Evolutionary conservation across 2,797 vertebrate species (phyloP).

Genomic region (Pterois miles): DNA sequence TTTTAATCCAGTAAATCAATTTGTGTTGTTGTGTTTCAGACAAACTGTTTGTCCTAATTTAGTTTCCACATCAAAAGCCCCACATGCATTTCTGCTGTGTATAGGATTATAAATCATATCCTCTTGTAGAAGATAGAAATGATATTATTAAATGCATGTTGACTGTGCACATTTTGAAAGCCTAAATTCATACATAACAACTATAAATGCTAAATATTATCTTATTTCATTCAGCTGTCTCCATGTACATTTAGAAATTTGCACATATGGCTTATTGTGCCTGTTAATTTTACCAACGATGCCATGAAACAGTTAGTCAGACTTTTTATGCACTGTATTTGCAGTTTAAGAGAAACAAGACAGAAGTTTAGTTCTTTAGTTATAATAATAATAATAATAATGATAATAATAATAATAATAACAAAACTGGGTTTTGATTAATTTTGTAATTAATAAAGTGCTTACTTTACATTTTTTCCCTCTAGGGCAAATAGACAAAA

Average conservation of each 20-base stretch:
- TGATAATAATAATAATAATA: too few relatives aligned
- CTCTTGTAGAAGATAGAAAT: neutral
- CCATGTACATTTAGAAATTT: neutral
- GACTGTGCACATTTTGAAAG: neutral
- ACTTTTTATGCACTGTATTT: neutral
- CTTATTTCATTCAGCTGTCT: neutral
- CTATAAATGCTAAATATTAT: neutral
- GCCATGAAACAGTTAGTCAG: neutral
- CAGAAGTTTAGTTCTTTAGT: neutral
- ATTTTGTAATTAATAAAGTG: too few relatives aligned
- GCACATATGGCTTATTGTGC: neutral
- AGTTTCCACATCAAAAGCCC: neutral
- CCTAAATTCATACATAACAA: neutral
- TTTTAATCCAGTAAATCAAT: neutral
- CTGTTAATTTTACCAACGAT: neutral
- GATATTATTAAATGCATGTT: neutral
- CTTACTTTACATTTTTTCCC: accelerated
- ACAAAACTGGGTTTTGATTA: too few relatives aligned
- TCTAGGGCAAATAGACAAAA: too few relatives aligned
- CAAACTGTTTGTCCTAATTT: neutral
- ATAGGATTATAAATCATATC: neutral
- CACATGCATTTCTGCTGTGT: neutral
- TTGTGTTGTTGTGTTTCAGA: neutral
- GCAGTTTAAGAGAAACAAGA: neutral
- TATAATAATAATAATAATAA: too few relatives aligned